These are phyloP conservation scores for Rhinoraja longicauda DNA, from an alignment of 2,797 vertebrate species.

Conservation along the genomic window DNA sequence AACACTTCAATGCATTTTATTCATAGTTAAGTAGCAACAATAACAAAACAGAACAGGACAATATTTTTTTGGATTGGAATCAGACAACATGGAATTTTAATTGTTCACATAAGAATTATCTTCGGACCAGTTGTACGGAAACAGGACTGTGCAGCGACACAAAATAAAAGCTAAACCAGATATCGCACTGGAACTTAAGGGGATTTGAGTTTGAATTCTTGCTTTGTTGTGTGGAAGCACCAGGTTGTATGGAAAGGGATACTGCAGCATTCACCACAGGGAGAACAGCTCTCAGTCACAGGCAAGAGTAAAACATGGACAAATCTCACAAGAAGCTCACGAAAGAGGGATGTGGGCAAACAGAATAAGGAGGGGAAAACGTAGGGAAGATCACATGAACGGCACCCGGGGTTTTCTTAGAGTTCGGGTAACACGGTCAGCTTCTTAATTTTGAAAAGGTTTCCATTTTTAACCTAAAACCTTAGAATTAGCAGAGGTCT, in stretches of 20 bases:
- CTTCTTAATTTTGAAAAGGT: neutral
- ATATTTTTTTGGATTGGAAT: neutral
- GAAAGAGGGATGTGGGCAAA: neutral
- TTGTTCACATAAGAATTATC: neutral
- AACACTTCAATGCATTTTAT: neutral
- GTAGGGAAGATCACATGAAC: neutral
- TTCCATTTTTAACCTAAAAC: neutral
- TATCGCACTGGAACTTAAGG: neutral
- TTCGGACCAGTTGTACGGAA: neutral
- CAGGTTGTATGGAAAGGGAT: neutral
- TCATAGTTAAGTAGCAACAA: too few relatives aligned
- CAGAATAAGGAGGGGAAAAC: neutral
- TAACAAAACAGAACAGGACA: slow-evolving; percentile 26
- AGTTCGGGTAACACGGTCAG: neutral
- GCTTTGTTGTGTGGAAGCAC: neutral
- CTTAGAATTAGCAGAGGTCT: neutral
- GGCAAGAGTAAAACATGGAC: neutral
- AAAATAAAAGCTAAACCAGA: neutral
- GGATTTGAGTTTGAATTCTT: neutral
- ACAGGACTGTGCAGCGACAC: neutral
- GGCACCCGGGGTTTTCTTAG: neutral
- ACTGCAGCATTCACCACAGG: neutral
- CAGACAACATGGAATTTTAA: neutral
- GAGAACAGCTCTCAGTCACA: too few relatives aligned
- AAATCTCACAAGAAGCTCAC: neutral